A percentile compares a stretch with the other conserved stretches of the same genome.
phyloP scores from a whole-genome alignment of 2,797 vertebrate species.

The Menidia menidia region DNA sequence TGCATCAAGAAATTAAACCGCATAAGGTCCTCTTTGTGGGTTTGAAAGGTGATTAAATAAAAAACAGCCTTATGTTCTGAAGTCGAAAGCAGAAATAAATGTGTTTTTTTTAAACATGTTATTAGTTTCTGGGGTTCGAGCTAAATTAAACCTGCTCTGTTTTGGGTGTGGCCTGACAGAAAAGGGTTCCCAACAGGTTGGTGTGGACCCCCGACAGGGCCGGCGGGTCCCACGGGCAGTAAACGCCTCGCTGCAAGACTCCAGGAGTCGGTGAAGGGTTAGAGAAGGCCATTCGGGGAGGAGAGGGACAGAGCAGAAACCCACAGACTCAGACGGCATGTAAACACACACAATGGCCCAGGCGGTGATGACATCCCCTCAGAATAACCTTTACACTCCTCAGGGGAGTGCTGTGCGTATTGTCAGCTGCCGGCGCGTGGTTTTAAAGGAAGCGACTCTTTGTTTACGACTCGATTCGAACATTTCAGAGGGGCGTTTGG shows the following conservation, averaged over 20 bases:
- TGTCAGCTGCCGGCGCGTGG: constrained; percentile 20
- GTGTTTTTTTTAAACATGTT: too few species aligned
- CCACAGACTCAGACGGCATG: background rate
- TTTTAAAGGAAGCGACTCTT: constrained; percentile 25
- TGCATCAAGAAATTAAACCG: background rate
- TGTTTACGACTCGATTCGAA: constrained; percentile 21
- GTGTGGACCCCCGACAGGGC: background rate
- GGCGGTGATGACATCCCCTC: background rate
- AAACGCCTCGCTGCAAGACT: constrained; percentile 40
- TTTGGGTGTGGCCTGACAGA: constrained; percentile 27
- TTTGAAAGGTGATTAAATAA: background rate
- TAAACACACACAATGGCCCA: background rate
- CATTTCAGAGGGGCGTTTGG: constrained; percentile 10
- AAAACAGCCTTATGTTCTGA: background rate
- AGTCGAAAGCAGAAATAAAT: background rate
- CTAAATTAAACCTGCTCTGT: background rate
- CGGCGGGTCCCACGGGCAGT: constrained; percentile 16
- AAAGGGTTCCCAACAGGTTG: constrained; percentile 7
- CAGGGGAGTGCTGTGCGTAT: constrained; percentile 11
- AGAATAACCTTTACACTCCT: constrained; percentile 16
- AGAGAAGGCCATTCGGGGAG: background rate
- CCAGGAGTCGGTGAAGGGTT: background rate
- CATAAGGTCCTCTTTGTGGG: background rate
- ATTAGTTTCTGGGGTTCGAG: background rate
- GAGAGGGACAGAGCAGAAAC: too few species aligned